Percentiles rank a stretch among this genome's conserved stretches.
Evolutionary conservation across 2,797 vertebrate species (phyloP).

Genomic region (Falco biarmicus): DNA sequence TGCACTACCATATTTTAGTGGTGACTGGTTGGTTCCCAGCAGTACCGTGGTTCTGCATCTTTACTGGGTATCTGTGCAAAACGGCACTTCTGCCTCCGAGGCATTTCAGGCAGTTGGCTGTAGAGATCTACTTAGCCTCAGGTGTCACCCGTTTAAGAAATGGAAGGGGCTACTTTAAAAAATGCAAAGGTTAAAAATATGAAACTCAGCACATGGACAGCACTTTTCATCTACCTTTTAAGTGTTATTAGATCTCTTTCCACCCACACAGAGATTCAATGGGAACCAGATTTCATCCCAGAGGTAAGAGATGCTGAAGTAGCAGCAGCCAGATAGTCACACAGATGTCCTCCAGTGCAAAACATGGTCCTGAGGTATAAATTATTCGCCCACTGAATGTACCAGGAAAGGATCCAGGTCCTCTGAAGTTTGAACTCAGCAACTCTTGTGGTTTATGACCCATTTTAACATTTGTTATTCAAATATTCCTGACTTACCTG

Average conservation of each 20-base stretch:
- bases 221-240: not conserved
- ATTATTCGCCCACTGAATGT: not conserved
- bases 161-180: not conserved
- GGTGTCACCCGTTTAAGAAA: not conserved
- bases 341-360: not conserved
- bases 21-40: not conserved
- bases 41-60: accelerated
- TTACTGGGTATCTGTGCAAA: not conserved
- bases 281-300: not conserved
- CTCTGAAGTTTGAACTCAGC: not conserved
- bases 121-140: not conserved
- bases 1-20: not conserved
- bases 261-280: accelerated
- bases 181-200: not conserved
- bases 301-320: not conserved
- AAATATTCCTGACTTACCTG: not conserved
- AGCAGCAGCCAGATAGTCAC: not conserved
- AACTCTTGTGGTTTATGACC: not conserved
- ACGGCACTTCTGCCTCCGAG: not conserved
- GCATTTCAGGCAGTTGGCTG: not conserved
- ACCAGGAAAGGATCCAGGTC: not conserved
- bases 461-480: not conserved
- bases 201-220: not conserved
- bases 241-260: not conserved
- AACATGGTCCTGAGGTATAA: not conserved